phyloP scores from a whole-genome alignment of 2,888 invertebrate species.

The Escarpia spicata region DNA sequence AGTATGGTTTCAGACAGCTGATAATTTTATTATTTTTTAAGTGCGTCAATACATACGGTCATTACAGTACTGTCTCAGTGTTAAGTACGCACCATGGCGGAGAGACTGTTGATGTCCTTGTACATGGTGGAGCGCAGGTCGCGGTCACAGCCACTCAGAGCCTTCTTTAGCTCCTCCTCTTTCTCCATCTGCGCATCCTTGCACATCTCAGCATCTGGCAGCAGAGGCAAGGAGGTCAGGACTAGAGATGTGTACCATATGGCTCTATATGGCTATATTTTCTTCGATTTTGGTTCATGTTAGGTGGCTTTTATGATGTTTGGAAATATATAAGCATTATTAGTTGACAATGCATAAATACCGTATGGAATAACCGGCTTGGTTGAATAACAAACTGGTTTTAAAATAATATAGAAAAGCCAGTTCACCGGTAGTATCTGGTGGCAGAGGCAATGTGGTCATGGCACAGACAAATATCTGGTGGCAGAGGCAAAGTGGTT shows the following conservation, averaged over 20 bases:
- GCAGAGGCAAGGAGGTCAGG: background rate
- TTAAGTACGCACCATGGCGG: slow-evolving; percentile 5
- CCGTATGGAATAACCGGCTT: no score
- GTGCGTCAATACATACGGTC: no score
- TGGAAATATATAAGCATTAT: no score
- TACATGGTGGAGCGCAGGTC: background rate
- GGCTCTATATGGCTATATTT: no score
- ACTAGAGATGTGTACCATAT: background rate
- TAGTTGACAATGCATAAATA: no score
- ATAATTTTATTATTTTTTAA: no score
- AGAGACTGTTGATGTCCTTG: slow-evolving; percentile 25
- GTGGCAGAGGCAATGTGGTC: background rate
- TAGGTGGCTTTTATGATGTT: no score
- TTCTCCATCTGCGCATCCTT: slow-evolving; percentile 41
- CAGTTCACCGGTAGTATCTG: background rate
- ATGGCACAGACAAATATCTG: background rate
- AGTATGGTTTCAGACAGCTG: no score
- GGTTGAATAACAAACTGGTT: no score
- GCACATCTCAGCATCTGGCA: slow-evolving; percentile 25
- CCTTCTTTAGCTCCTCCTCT: slow-evolving; percentile 40
- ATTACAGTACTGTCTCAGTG: no score
- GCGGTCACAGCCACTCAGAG: slow-evolving; percentile 25
- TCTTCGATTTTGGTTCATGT: no score
- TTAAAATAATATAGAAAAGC: background rate
- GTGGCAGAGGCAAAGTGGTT: background rate